A percentile compares a stretch with the other conserved stretches of the same genome.
phyloP scores from a whole-genome alignment of 2,113 vertebrate genomes.

The Ploceus nigricollis region DNA sequence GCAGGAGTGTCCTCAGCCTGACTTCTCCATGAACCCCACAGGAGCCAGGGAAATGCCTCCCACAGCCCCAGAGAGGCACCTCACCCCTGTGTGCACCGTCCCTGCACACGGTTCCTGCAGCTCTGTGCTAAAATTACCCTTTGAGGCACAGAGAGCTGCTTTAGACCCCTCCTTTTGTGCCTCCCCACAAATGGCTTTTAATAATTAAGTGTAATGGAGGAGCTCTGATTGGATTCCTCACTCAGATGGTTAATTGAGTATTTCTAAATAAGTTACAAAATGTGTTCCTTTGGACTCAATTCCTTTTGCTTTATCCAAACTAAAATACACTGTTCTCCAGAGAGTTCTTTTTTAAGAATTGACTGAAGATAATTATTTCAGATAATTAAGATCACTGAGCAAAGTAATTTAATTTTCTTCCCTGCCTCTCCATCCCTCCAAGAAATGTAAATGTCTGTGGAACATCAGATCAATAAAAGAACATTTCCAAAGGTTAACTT shows the following conservation, averaged over 20 bases:
- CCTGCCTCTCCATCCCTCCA: slow-evolving; percentile 37
- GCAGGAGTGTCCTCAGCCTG: not conserved
- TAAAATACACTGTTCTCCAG: slow-evolving; percentile 64
- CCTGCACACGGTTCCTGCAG: not conserved
- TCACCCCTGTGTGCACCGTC: not conserved
- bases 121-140: not conserved
- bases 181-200: slow-evolving; percentile 55
- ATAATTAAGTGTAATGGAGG: slow-evolving; percentile 59
- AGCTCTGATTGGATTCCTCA: slow-evolving; percentile 68
- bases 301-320: slow-evolving; percentile 43
- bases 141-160: not conserved
- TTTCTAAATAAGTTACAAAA: slow-evolving; percentile 68
- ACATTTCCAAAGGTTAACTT: slow-evolving; percentile 69
- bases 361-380: slow-evolving; percentile 77
- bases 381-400: slow-evolving; percentile 78
- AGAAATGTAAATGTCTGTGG: slow-evolving; percentile 66
- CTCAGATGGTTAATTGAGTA: slow-evolving; percentile 74
- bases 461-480: slow-evolving; percentile 51
- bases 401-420: slow-evolving; percentile 75
- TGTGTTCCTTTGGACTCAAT: slow-evolving; percentile 57
- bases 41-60: not conserved
- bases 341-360: slow-evolving; percentile 69
- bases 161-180: not conserved
- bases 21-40: not conserved
- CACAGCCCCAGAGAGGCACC: accelerated